These are phyloP conservation scores for Aproaerema taeniolella DNA, from an alignment of 2,888 invertebrate genomes.

Conservation along the genomic window DNA sequence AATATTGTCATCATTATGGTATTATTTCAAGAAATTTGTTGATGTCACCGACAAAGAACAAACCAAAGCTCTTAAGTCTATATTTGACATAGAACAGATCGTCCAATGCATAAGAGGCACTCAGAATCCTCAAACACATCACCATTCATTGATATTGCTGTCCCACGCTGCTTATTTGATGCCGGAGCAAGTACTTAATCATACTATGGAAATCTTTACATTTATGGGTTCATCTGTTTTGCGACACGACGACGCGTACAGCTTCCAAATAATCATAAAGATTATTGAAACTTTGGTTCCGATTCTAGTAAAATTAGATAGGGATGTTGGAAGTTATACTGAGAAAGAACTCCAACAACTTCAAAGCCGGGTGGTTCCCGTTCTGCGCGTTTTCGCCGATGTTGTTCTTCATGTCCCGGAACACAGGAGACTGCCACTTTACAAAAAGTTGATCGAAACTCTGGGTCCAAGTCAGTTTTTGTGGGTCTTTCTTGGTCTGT, in stretches of 20 bases:
- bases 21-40: conserved; percentile 80
- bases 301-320: conserved; percentile 80
- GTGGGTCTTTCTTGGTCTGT: conserved; percentile 83
- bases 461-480: conserved; percentile 81
- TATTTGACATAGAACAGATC: conserved; percentile 84
- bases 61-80: conserved; percentile 60
- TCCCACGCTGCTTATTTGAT: conserved; percentile 86
- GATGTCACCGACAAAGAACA: conserved; percentile 53
- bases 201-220: conserved; percentile 97
- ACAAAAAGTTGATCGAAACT: conserved; percentile 86
- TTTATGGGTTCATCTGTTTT: conserved; percentile 97
- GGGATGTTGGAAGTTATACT: conserved; percentile 46
- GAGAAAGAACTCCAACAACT: conserved; percentile 54
- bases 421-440: conserved; percentile 90
- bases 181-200: conserved; percentile 91
- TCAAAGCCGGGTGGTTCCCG: conserved; percentile 76
- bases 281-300: conserved; percentile 95
- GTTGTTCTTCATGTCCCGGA: conserved; percentile 95
- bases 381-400: conserved; percentile 93
- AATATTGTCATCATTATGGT: conserved; percentile 85
- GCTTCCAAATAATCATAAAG: conserved; percentile 93
- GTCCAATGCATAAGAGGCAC: conserved; percentile 94
- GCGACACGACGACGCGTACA: conserved; percentile 95
- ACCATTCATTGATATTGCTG: conserved; percentile 92
- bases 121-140: conserved; percentile 96